Evolutionary conservation across 2,113 vertebrate genomes (phyloP).

Genomic region (Steatornis caripensis): DNA sequence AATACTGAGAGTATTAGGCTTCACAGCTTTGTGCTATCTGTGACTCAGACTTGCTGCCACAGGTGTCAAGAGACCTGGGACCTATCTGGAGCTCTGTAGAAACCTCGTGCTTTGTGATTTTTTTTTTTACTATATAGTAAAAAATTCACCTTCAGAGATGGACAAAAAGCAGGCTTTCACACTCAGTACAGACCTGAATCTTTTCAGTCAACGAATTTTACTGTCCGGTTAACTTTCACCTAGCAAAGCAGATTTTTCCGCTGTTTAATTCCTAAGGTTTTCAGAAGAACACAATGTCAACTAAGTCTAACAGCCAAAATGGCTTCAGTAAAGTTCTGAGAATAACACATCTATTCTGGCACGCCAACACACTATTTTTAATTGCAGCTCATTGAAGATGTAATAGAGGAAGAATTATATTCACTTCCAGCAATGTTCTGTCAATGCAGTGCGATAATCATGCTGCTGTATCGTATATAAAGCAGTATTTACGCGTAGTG

Average conservation of each 20-base stretch:
- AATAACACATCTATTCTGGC: conserved; percentile 48
- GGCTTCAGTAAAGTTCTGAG: conserved; percentile 41
- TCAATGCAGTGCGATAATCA: conserved; percentile 35
- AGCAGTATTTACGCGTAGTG: conserved; percentile 10
- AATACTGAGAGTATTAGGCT: background rate
- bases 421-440: conserved; percentile 55
- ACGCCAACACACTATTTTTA: conserved; percentile 63
- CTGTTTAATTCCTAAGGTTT: background rate
- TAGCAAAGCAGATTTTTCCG: background rate
- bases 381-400: conserved; percentile 66
- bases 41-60: conserved; percentile 52
- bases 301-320: background rate
- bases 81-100: background rate
- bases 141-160: background rate
- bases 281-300: background rate
- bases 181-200: background rate
- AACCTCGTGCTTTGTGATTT: background rate
- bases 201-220: background rate
- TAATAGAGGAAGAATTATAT: conserved; percentile 62
- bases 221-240: background rate
- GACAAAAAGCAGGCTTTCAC: background rate
- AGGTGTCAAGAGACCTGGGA: conserved; percentile 21
- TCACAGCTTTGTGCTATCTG: background rate
- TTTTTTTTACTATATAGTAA: background rate
- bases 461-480: conserved; percentile 8